These are phyloP conservation scores for Drosophila albomicans DNA, from an alignment of 1,140 invertebrate species.

Conservation along the genomic window DNA sequence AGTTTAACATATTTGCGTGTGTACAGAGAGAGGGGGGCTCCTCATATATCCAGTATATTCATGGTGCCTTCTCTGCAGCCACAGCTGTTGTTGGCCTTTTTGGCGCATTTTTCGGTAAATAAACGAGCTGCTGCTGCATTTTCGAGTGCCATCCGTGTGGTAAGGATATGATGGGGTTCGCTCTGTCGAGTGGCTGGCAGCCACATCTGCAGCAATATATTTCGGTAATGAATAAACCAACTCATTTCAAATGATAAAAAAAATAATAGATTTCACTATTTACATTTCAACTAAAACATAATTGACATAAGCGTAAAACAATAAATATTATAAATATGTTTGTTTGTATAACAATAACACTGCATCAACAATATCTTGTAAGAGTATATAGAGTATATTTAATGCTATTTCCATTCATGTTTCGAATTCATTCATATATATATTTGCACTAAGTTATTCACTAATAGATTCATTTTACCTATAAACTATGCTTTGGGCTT, in stretches of 20 bases:
- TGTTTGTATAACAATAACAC: slow-evolving; percentile 50
- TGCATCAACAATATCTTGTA: slow-evolving; percentile 45
- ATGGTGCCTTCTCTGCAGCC: slow-evolving; percentile 20
- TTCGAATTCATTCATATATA: slow-evolving; percentile 64
- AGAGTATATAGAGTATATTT: slow-evolving; percentile 52
- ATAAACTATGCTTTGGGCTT: slow-evolving; percentile 12
- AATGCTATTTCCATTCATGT: slow-evolving; percentile 56
- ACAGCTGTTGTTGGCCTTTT: slow-evolving; percentile 55
- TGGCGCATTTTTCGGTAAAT: slow-evolving; percentile 69
- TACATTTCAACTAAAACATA: slow-evolving; percentile 61
- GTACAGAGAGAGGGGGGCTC: slow-evolving; percentile 42
- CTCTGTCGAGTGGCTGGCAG: slow-evolving; percentile 14
- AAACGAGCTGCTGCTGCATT: slow-evolving; percentile 57
- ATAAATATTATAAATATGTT: slow-evolving; percentile 46
- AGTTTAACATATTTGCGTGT: slow-evolving; percentile 83
- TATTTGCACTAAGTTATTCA: slow-evolving; percentile 73
- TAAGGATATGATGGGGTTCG: not conserved
- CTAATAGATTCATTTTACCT: slow-evolving; percentile 55
- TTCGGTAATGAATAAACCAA: slow-evolving; percentile 26
- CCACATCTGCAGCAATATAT: not conserved
- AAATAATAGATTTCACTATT: slow-evolving; percentile 48
- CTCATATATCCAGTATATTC: slow-evolving; percentile 7
- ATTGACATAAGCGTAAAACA: slow-evolving; percentile 41
- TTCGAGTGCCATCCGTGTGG: slow-evolving; percentile 43
- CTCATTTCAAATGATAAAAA: slow-evolving; percentile 49